Evolutionary conservation across 1,140 invertebrate genomes (phyloP), one percentile per base, ranked within the genome.

Genomic region (Brachionus rubens): DNA sequence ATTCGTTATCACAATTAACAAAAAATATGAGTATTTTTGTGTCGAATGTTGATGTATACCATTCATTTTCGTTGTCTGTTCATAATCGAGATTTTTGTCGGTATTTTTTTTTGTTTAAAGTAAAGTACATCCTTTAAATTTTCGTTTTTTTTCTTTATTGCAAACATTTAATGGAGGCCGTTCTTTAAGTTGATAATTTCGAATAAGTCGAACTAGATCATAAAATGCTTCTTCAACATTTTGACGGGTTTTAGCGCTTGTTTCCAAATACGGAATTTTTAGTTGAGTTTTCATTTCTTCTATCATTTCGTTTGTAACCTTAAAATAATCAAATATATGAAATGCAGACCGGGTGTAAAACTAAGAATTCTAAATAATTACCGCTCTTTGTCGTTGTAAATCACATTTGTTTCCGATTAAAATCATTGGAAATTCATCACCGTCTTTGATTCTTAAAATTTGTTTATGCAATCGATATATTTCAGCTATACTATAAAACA

Each of bases 221-320:
- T 95, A 92, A 87, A 96, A 96, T 70, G 93, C 92, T 40, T 90
- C 88, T 83, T 96, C 93, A 9, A 96, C 91, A 86, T 96, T 95
- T 40, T 94, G 85, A 30, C 93, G 92, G 52, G 93, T 93, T 87
- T 96, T 96, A 77, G 93, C 93, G 86, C 92, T 94, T 47, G 93
- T 96, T 87, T 96, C 93, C 79, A 96, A 92, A 83, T 96, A 95
- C 0, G 59, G 33, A 65, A 65, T 65, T 54, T 72, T 72, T 21
- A 72, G 36, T 54, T 48, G 50, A n/a, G 46, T n/a, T 30, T 48
- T 54, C 30, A 72, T 6, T 28, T 72, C 68, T 12, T 54, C 50
- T 9, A 72, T 33, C 68, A 72, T 72, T 41, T 72, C 68, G 41
- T 48, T 54, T 1, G 68, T 28, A 36, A 72, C 68, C 68, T 72